Base-by-base conservation (phyloP, 2,113 vertebrate species). In the Rana temporaria region DNA sequence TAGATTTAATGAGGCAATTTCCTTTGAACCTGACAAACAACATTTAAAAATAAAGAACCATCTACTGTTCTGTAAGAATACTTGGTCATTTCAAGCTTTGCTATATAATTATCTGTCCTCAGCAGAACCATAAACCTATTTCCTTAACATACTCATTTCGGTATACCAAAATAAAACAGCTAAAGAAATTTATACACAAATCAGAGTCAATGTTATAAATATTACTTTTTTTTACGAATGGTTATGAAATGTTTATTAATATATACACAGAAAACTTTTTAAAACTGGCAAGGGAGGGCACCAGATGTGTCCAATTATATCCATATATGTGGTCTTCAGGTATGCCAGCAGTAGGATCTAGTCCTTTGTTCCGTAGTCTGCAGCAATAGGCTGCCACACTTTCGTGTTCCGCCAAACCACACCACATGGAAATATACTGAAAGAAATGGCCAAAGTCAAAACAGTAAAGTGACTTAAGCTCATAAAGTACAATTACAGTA, bases 361-460 rank as follows among this genome's bases (percentile, higher is more conserved):
- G 90, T 86, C 88, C 87, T 89, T 88, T 86, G 85, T 88, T 85
- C 86, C 88, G 89, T 89, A 88, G 89, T 92, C 92, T 92, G 88
- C 90, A 90, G 87, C 86, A 89, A 88, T 87, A 88, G 86, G 87
- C 91, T 90, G 87, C 90, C 84, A 1, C 89, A 87, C 81, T 85
- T 88, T 82, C 81, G 86, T 32, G 17, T 56, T 86, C 70, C 80
- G 91, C 91, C 90, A 91, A 91, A 92, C 91, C 91, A 91, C 91
- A 91, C 90, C 89, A 92, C 89, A 89, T 92, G 92, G 92, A 93
- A 93, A 93, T 91, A 85, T 91, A 92, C 91, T 92, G 85, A 90
- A 91, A 90, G 89, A 87, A 89, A 90, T 84, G 87, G 90, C 88
- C 80, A 89, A 86, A 78, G 42, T 30, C 66, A 91, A 93, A 93